Evolutionary conservation across 1,140 invertebrate species (phyloP), one percentile per base, ranked within the genome.

Genomic region (Archivesica marissinica): DNA sequence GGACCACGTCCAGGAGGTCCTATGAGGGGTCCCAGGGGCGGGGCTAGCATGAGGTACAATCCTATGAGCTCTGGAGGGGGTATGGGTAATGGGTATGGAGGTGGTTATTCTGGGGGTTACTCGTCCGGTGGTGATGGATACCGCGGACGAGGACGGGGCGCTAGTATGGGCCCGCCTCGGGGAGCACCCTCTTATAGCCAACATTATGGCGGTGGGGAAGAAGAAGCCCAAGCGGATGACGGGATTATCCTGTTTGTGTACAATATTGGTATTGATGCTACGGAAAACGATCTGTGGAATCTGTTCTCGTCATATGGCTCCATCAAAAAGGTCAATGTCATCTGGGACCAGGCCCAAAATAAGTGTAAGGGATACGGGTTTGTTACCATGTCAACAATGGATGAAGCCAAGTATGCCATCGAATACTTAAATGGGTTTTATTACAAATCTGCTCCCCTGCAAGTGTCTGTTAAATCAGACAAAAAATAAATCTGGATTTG

Each of bases 311-410:
- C 91, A 0, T 94, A 93, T 87, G 94, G 94, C 30, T 92, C 90
- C 9, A 92, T 95, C 3, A 88, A 91, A 44, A 94, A 94, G 79
- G 93, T 93, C 7, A 94, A 94, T 85, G 92, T 94, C 23, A 92
- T 94, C 20, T 86, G 92, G 75, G 93, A 94, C 54, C 89, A 90
- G 61, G 87, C 88, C 41, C 92, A 93, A 64, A 89, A 89, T 64
- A 82, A 91, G 52, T 91, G 93, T 77, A 94, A 94, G 88, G 94
- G 94, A 23, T 94, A 90, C 90, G 94, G 94, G 7, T 95, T 94
- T 90, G 94, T 95, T 7, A 94, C 94, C 28, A 94, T 95, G 94
- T 88, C 92, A 28, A 94, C 92, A 84, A 92, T 93, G 83, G 89
- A 93, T 30, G 93, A 94, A 79, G 94, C 94, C 30, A 86, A 93